Conservation (phyloP, 2,113 vertebrate genomes). For the Chloebia gouldiae region DNA sequence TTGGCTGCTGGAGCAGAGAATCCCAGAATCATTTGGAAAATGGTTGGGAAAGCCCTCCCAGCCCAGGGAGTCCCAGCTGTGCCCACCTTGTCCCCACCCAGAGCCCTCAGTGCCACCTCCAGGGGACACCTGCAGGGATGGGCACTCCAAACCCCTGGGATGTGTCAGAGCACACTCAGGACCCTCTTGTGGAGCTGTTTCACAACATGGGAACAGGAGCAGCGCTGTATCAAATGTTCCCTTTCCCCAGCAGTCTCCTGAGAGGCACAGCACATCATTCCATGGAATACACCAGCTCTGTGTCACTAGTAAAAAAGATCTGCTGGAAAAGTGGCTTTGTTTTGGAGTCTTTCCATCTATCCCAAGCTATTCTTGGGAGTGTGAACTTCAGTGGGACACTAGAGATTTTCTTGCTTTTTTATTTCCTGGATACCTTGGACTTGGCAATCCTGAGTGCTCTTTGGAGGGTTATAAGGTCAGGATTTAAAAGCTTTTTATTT, state of each 20-base stretch:
- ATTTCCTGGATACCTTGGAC: not conserved
- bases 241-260: not conserved
- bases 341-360: not conserved
- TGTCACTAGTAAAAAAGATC: not conserved
- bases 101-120: not conserved
- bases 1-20: not conserved
- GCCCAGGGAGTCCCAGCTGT: rapidly evolving
- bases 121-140: not conserved
- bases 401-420: not conserved
- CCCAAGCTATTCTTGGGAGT: not conserved
- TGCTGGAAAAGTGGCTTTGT: not conserved
- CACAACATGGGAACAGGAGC: not conserved
- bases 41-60: not conserved
- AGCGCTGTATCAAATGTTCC: not conserved
- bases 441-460: not conserved
- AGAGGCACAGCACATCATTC: not conserved
- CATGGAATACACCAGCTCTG: not conserved
- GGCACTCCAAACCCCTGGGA: rapidly evolving
- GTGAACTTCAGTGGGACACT: not conserved
- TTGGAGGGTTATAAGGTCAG: not conserved
- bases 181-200: not conserved
- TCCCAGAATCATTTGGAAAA: not conserved
- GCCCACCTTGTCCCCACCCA: not conserved
- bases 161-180: not conserved
- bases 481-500: not conserved